A percentile compares a stretch with the other conserved stretches of the same genome.
Conservation (phyloP, 2,797 vertebrate genomes). For the Gila robusta region DNA sequence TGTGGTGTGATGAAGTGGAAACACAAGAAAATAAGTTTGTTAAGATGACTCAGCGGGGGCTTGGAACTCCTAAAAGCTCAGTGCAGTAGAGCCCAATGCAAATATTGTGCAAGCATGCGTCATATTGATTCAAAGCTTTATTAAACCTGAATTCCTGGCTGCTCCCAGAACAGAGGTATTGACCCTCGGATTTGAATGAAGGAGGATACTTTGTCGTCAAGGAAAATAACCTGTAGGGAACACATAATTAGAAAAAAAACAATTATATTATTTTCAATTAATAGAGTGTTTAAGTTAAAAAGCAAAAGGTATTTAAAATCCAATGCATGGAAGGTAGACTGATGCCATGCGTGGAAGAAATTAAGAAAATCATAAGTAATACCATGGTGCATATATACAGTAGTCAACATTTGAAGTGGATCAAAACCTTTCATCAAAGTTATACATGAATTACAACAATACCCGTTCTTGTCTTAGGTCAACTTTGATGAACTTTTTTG, state of each 20-base stretch:
- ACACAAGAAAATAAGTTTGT: constrained; percentile 30
- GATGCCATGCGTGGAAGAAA: neutral
- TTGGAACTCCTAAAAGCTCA: neutral
- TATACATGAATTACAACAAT: no score
- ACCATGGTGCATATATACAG: no score
- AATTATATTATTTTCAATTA: neutral
- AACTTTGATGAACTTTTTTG: no score
- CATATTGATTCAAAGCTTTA: constrained; percentile 23
- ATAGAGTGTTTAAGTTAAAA: neutral
- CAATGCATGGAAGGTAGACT: neutral
- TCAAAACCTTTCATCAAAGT: no score
- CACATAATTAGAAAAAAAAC: neutral
- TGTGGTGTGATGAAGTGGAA: constrained; percentile 49
- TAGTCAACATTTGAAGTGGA: no score
- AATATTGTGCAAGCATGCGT: neutral
- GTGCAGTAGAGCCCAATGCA: constrained; percentile 2
- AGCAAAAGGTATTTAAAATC: neutral
- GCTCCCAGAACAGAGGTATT: constrained; percentile 97
- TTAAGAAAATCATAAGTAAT: neutral
- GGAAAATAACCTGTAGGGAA: constrained; percentile 87
- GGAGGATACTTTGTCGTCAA: constrained; percentile 94
- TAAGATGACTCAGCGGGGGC: neutral
- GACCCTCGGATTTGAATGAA: constrained; percentile 99
- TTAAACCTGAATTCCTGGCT: constrained; percentile 94
- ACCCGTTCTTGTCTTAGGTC: no score